phyloP scores from a whole-genome alignment of 1,140 invertebrate species.

The Psilanteris sp. region DNA sequence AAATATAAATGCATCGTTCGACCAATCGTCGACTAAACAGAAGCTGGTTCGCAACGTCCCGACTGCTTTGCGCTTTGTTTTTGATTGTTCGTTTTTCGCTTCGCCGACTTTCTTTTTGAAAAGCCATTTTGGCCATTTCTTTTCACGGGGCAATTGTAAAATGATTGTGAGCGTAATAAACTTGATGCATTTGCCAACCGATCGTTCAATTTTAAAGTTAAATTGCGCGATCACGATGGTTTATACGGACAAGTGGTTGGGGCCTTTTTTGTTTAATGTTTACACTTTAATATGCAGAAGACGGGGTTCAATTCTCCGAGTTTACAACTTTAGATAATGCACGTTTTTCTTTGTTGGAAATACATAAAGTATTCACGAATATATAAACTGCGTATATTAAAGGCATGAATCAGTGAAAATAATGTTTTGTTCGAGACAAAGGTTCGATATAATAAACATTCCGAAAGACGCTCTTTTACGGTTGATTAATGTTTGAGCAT shows the following conservation, averaged over 20 bases:
- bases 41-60: too few species aligned
- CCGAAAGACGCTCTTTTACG: conserved; percentile 13
- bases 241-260: conserved; percentile 24
- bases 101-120: too few species aligned
- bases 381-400: conserved; percentile 22
- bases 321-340: conserved; percentile 40
- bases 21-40: too few species aligned
- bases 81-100: too few species aligned
- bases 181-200: too few species aligned
- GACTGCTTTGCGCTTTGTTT: too few species aligned
- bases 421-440: conserved; percentile 24
- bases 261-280: conserved; percentile 18
- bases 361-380: conserved; percentile 30
- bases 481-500: conserved; percentile 18
- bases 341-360: conserved; percentile 22
- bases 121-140: too few species aligned
- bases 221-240: conserved; percentile 14
- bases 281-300: conserved; percentile 42
- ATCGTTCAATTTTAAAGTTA: conserved; percentile 22
- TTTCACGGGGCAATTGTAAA: too few species aligned
- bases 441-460: conserved; percentile 33
- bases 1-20: too few species aligned
- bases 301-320: conserved; percentile 22
- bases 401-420: conserved; percentile 33
- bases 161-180: not conserved